Evolutionary conservation across 2,888 invertebrate species (phyloP), one percentile per base, ranked within the genome.

Genomic region (Halictus quadricinctus): DNA sequence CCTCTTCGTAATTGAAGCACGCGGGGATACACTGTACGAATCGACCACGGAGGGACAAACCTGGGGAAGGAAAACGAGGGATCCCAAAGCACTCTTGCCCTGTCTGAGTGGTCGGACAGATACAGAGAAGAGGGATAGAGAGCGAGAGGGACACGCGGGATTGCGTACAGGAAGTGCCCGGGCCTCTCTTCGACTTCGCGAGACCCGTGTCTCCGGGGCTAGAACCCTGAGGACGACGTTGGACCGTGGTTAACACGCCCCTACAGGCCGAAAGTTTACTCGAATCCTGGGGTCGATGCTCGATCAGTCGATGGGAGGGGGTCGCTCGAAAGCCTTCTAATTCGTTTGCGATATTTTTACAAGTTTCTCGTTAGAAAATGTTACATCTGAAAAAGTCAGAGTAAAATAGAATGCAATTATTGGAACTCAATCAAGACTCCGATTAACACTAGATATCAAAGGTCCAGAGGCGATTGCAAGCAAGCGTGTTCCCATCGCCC

Each of bases 1-100:
- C 93, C 93, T 91, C 86, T 90, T 90, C 89, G 93, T 93, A 93
- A 93, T 93, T 93, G 93, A 92, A 93, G 93, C 93, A 90, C 91
- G 89, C 88, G 89, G 91, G 90, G 88, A 90, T 85, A 89, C 84
- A 77, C 46, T 76, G 79, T 80, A 81, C 80, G 79, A 80, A 90
- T 80, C 79, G 78, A 79, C 73, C 36, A n/a, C 50, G 64, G 73
- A 79, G 75, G 58, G 58, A 76, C 66, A 74, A 76, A 77, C 69
- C 72, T 54, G 43, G 41, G 60, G 72, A 83, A 87, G 86, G 88
- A 88, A 85, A 85, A 86, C 86, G 89, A 88, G 89, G 88, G 89
- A 87, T 88, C 87, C 86, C 43, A 81, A 88, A 91, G 89, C 91
- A 89, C 92, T 91, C 92, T 92, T 89, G 90, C 91, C 83, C 81